Conservation (phyloP, 2,888 invertebrate genomes). For the Synergus itoensis region DNA sequence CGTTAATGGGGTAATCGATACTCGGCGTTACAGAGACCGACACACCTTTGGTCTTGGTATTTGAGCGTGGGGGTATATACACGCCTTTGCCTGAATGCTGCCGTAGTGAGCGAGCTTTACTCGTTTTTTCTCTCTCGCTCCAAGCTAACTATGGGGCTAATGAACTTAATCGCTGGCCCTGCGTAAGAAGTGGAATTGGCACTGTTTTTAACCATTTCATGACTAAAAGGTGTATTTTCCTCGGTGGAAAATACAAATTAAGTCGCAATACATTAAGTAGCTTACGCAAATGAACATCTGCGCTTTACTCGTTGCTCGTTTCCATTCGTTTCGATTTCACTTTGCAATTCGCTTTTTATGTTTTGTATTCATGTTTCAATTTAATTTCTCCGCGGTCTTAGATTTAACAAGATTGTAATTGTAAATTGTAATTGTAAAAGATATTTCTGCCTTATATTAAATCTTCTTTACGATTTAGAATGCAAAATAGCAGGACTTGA, state of each 20-base stretch:
- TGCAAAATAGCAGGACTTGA: too few species aligned
- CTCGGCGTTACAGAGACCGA: conserved; percentile 48
- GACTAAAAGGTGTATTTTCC: conserved; percentile 1
- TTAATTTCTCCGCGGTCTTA: too few species aligned
- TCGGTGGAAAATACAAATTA: conserved; percentile 35
- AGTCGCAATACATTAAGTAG: conserved; percentile 13
- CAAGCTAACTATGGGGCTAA: conserved; percentile 48
- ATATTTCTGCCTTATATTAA: too few species aligned
- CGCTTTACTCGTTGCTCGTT: conserved; percentile 5
- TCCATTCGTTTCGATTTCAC: conserved; percentile 2
- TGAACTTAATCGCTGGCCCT: conserved; percentile 51
- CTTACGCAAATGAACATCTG: conserved; percentile 35
- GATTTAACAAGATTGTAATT: too few species aligned
- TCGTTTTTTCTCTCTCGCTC: conserved; percentile 43
- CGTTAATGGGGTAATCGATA: conserved; percentile 57
- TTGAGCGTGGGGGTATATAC: conserved; percentile 21
- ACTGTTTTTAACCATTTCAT: conserved; percentile 43
- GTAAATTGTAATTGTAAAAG: too few species aligned
- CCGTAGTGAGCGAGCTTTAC: neutral
- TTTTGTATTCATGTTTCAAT: neutral
- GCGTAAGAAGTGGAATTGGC: conserved; percentile 42
- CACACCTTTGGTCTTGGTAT: conserved; percentile 44
- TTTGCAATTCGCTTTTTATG: neutral
- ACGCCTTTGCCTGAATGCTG: conserved; percentile 1
- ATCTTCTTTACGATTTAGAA: too few species aligned